phyloP scores from a whole-genome alignment of 2,113 vertebrate species.

The Fulmarus glacialis region DNA sequence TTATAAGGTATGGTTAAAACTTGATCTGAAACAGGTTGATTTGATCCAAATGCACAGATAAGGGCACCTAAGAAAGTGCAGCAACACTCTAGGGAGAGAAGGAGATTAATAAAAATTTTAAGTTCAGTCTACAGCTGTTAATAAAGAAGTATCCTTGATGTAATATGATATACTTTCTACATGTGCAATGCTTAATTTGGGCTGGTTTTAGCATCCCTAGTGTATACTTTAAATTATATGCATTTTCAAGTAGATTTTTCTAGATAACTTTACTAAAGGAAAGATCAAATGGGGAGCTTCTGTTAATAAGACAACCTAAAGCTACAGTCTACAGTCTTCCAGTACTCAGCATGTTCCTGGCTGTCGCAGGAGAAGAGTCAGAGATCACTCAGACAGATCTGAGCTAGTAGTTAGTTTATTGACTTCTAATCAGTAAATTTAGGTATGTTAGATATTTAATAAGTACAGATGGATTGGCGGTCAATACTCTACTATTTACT shows the following conservation, averaged over 20 bases:
- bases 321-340: background rate
- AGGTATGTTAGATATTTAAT: background rate
- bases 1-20: background rate
- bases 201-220: background rate
- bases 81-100: background rate
- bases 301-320: background rate
- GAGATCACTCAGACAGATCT: background rate
- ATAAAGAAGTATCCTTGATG: background rate
- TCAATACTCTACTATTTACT: background rate
- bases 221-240: background rate
- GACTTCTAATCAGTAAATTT: background rate
- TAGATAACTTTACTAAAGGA: background rate
- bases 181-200: background rate
- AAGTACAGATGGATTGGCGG: background rate
- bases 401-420: background rate
- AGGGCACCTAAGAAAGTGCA: background rate
- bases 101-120: background rate
- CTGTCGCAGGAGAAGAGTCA: background rate
- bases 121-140: background rate
- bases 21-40: background rate
- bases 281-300: background rate
- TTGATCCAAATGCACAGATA: background rate
- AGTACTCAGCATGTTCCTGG: background rate
- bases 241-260: background rate
- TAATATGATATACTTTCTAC: background rate